Conservation (phyloP, 2,797 vertebrate species). For the Etheostoma nigrum region DNA sequence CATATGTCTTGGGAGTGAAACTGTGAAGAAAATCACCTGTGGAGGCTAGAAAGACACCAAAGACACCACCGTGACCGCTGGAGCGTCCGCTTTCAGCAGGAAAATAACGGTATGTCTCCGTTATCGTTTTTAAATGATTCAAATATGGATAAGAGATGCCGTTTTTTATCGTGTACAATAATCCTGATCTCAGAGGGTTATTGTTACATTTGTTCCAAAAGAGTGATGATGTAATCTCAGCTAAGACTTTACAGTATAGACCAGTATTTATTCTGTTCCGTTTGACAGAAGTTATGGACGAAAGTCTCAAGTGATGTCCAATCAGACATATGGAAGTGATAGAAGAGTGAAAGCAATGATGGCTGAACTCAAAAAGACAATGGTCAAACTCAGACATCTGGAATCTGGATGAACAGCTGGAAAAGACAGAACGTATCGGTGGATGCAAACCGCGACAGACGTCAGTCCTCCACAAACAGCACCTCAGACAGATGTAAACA, state of each 20-base stretch:
- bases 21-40: too few species aligned
- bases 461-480: neutral
- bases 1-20: too few species aligned
- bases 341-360: conserved; percentile 1
- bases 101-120: too few species aligned
- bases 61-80: too few species aligned
- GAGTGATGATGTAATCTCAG: conserved; percentile 12
- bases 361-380: neutral
- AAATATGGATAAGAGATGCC: too few species aligned
- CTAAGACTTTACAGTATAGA: conserved; percentile 5
- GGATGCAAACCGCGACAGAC: neutral
- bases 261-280: conserved; percentile 7
- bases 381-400: neutral
- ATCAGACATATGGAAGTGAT: neutral
- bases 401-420: conserved; percentile 10
- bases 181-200: neutral
- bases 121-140: too few species aligned
- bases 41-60: too few species aligned
- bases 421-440: neutral
- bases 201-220: conserved; percentile 11
- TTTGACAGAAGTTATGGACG: conserved; percentile 23
- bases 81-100: too few species aligned
- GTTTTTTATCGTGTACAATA: too few species aligned
- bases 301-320: neutral
- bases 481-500: conserved; percentile 9